A percentile compares a stretch with the other conserved stretches of the same genome.
Conservation (phyloP, 2,797 vertebrate species). For the Acanthurus leucopareius region DNA sequence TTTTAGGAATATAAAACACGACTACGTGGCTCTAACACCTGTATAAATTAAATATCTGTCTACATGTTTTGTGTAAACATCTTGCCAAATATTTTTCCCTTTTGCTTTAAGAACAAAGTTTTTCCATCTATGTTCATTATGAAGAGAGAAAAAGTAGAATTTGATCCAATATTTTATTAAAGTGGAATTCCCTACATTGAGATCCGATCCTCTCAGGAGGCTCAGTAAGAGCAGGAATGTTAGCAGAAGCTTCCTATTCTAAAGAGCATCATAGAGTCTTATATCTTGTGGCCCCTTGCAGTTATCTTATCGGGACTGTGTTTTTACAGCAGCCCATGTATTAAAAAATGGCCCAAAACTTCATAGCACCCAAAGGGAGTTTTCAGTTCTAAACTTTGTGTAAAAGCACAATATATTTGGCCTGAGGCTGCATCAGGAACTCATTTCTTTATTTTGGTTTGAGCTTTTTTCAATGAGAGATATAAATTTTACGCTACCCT, state of each 20-base stretch:
- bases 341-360: slow-evolving; percentile 14
- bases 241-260: slow-evolving; percentile 10
- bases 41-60: too few species aligned
- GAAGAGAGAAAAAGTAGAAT: slow-evolving; percentile 35
- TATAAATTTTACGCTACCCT: slow-evolving; percentile 40
- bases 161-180: slow-evolving; percentile 43
- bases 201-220: slow-evolving; percentile 10
- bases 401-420: slow-evolving; percentile 41
- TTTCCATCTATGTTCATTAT: slow-evolving; percentile 2
- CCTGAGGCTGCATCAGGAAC: slow-evolving; percentile 48
- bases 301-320: slow-evolving; percentile 47
- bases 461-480: slow-evolving; percentile 48
- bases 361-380: slow-evolving; percentile 38
- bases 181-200: slow-evolving; percentile 26
- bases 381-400: slow-evolving; percentile 30
- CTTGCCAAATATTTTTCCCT: too few species aligned
- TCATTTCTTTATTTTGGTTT: slow-evolving; percentile 48
- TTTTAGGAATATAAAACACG: neutral
- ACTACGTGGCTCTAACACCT: neutral
- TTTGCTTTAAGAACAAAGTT: too few species aligned
- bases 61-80: too few species aligned
- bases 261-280: slow-evolving; percentile 24
- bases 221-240: slow-evolving; percentile 7
- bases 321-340: slow-evolving; percentile 23
- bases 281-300: slow-evolving; percentile 15